Percentiles rank a stretch among this genome's conserved stretches.
These are phyloP conservation scores for Anastrepha ludens DNA, from an alignment of 1,140 invertebrate genomes.

Conservation along the genomic window DNA sequence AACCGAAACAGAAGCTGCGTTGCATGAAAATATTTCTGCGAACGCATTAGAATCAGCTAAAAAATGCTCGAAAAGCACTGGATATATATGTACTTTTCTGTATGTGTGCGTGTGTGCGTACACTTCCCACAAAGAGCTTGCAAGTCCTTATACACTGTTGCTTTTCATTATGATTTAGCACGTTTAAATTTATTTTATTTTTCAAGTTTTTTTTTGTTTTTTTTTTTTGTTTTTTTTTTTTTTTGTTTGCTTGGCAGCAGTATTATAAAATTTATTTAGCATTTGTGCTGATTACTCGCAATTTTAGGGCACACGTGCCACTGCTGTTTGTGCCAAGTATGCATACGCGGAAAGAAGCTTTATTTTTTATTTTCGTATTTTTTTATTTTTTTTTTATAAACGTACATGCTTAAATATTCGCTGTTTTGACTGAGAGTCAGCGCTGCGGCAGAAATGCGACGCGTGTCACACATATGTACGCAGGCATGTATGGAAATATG, in stretches of 20 bases:
- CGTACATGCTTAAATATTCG: neutral
- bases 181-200: too few species aligned
- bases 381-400: neutral
- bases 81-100: neutral
- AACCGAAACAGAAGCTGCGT: neutral
- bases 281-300: constrained; percentile 9
- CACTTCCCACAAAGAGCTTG: neutral
- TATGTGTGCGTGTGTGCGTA: neutral
- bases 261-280: too few species aligned
- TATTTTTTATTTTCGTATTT: neutral
- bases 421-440: neutral
- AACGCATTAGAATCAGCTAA: neutral
- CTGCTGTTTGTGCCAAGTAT: too few species aligned
- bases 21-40: neutral
- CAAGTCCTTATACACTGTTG: neutral
- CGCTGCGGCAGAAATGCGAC: neutral
- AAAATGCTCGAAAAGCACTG: neutral
- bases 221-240: neutral
- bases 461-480: neutral
- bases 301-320: constrained; percentile 19
- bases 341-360: too few species aligned
- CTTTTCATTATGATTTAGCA: neutral
- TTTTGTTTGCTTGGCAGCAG: neutral
- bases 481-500: neutral
- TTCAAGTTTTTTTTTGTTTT: too few species aligned